Percentiles rank a stretch among this genome's conserved stretches.
These are phyloP conservation scores for Brenthis ino DNA, from an alignment of 2,888 invertebrate genomes.

Conservation along the genomic window DNA sequence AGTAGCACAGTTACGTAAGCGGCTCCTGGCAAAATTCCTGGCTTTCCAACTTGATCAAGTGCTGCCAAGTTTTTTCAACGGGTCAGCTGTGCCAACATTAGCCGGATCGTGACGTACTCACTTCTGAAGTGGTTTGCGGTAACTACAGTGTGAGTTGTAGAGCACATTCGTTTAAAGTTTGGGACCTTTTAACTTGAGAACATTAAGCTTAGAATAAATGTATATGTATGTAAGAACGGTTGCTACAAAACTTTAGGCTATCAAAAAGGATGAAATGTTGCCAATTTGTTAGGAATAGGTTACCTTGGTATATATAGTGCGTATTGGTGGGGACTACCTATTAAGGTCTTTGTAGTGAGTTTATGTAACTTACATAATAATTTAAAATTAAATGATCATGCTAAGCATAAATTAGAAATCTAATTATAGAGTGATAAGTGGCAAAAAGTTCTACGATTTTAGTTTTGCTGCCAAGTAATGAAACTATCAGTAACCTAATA, in stretches of 20 bases:
- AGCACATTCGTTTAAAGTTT: constrained; percentile 16
- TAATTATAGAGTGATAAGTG: too few relatives aligned
- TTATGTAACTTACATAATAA: too few relatives aligned
- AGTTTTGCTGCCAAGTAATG: too few relatives aligned
- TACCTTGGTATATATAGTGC: background rate
- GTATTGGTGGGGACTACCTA: background rate
- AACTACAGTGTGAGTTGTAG: constrained; percentile 11
- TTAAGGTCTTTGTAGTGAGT: too few relatives aligned
- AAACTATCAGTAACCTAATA: too few relatives aligned
- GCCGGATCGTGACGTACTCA: constrained; percentile 31
- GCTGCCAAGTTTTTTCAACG: constrained; percentile 39
- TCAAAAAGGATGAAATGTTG: background rate
- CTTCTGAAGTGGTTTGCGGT: constrained; percentile 26
- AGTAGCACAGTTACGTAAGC: constrained; percentile 33
- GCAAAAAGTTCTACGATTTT: too few relatives aligned
- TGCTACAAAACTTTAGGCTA: background rate
- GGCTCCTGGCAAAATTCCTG: constrained; percentile 31
- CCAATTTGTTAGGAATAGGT: background rate
- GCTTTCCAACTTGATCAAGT: constrained; percentile 32
- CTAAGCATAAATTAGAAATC: too few relatives aligned
- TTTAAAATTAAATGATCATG: too few relatives aligned
- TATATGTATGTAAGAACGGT: background rate
- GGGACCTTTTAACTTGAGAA: constrained; percentile 5
- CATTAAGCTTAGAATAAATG: constrained; percentile 9
- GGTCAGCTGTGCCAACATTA: constrained; percentile 36